These are phyloP conservation scores for Mesoligia furuncula DNA, from an alignment of 2,888 invertebrate genomes.

Conservation along the genomic window DNA sequence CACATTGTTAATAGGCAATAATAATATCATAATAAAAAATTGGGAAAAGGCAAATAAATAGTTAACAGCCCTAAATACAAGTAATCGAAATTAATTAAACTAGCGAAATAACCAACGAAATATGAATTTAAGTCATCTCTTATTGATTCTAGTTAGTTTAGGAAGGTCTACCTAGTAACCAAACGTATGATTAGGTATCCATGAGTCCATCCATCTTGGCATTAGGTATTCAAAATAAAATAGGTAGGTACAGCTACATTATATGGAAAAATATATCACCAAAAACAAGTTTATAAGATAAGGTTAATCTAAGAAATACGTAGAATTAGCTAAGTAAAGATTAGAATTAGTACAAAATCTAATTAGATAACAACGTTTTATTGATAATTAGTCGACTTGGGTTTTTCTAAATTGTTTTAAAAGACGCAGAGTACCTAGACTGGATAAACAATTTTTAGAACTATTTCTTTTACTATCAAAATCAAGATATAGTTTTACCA, in stretches of 20 bases:
- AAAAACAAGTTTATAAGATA: conserved; percentile 46
- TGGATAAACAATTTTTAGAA: not conserved
- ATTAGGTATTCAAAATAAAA: conserved; percentile 1
- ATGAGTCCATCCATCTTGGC: not conserved
- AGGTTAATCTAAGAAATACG: conserved; percentile 42
- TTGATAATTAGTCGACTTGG: conserved; percentile 32
- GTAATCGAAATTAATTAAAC: not conserved
- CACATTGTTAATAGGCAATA: not conserved
- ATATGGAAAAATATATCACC: not conserved
- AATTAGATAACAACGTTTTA: conserved; percentile 48
- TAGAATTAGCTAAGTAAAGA: conserved; percentile 40
- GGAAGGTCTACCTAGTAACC: not conserved
- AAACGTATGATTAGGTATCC: not conserved
- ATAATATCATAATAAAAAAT: not conserved
- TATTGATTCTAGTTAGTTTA: not conserved
- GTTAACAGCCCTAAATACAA: not conserved
- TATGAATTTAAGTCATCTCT: not conserved
- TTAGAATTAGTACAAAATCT: conserved; percentile 40
- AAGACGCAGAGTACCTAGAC: not conserved
- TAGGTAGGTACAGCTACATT: not conserved
- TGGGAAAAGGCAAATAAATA: not conserved
- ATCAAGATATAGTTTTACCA: too few species aligned
- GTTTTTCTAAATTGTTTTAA: conserved; percentile 21
- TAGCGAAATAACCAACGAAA: too few species aligned
- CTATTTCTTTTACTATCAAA: too few species aligned